Base-by-base conservation (phyloP, 2,797 vertebrate genomes). In the Gorsachius magnificus region DNA sequence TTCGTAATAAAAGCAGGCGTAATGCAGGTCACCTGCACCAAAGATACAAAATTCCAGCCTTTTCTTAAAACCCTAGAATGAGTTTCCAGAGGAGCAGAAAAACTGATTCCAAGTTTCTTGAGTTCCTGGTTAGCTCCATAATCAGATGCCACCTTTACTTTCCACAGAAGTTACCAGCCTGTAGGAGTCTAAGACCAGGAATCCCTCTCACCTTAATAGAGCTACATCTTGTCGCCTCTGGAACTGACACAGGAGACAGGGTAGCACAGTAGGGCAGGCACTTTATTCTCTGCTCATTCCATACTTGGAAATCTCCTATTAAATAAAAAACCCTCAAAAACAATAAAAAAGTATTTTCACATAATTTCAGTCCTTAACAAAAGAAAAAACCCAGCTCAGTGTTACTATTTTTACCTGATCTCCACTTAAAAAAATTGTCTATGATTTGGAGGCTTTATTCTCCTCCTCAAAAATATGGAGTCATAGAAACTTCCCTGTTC, bases 181-280 rank as follows among this genome's bases (percentile, higher is more conserved):
- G 19, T 35, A 84, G 50, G 5, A 92, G 21, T 64, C 36, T 36
- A 70, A 91, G 61, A 89, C 54, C 43, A 81, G 80, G 66, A 95
- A 92, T 82, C 61, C 65, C 91, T 95, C 93, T 89, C 90, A 96
- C 86, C 83, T 92, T 92, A 93, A 95, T 3, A 95, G 33, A 94
- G 54, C 90, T 96, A 90, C 28, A 89, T 78, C 72, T 86, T 81
- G 77, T 58, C 11, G 9, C 46, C 61, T 94, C 88, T 95, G 80
- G 88, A 95, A 90, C 69, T 96, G 92, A 54, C 90, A 95, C 70
- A 69, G 76, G 41, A 95, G 36, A 91, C 72, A 86, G 18, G 19
- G 58, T 86, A 95, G 57, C 65, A 90, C 83, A 86, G 71, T 19
- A 93, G 87, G 83, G 41, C 61, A 93, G 79, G 53, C 20, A 81